Base-by-base conservation (phyloP, 2,113 vertebrate species). In the Cryptotis parvus region DNA sequence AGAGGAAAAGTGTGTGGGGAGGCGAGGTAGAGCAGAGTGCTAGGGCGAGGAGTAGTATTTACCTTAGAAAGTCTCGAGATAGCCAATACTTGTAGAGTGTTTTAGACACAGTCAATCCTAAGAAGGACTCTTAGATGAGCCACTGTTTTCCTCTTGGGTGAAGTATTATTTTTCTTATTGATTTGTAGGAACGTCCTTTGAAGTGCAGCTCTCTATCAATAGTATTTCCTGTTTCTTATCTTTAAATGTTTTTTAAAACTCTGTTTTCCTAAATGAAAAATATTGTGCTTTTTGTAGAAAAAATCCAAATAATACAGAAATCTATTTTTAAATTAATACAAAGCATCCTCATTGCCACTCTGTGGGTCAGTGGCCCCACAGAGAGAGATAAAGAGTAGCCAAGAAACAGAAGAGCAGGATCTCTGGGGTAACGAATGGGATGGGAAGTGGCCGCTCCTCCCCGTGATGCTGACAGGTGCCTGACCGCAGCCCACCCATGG, bases 241-340 rank as follows among this genome's bases (percentile, higher is more conserved):
- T 74, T 68, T 70, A 35, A 85, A 89, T 87, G 63, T n/a, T 61
- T 61, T 31, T 11, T 24, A 29, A 87, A 83, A 2, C 66, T 0
- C 3, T n/a, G 22, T 12, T 89, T 66, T 18, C 61, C 43, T 55
- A 68, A 90, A 70, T 95, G 78, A 90, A 94, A 66, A 58, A 12
- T 9, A 0, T n/a, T n/a, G n/a, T 26, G 24, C 3, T 89, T 55
- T 45, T 41, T n/a, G 24, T 87, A 9, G 58, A 58, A 31, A 37
- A 69, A 43, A 49, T 3, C 1, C 49, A 55, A 45, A 73, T 16
- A 11, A 16, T 35, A 66, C 4, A 61, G 27, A 93, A 55, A 75
- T n/a, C 11, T 6, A 68, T 41, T n/a, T 93, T 77, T 45, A 84
- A 66, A 18, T 58, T n/a, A 69, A 58, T 49, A 55, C 31, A 86